Evolutionary conservation across 2,113 vertebrate genomes (phyloP).

Genomic region (Seriola aureovittata): DNA sequence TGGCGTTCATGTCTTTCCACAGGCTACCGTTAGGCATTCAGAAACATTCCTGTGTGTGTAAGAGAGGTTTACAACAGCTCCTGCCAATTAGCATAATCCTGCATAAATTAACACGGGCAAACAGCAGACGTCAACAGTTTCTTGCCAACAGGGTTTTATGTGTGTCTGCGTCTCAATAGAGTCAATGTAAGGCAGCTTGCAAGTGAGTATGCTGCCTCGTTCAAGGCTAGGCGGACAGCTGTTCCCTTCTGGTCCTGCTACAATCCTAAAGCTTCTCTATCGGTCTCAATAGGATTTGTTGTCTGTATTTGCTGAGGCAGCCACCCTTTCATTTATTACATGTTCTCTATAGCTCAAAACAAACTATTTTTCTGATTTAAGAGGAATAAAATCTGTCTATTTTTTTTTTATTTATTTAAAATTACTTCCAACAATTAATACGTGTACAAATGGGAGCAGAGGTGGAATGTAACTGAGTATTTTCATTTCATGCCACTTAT

Average conservation of each 20-base stretch:
- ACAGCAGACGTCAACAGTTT: slow-evolving; percentile 78
- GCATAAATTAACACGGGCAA: slow-evolving; percentile 79
- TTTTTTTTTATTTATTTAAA: too few relatives aligned
- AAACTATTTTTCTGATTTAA: neutral
- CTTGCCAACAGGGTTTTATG: slow-evolving; percentile 67
- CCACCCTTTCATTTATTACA: slow-evolving; percentile 13
- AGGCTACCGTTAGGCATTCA: slow-evolving; percentile 55
- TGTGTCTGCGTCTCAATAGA: slow-evolving; percentile 56
- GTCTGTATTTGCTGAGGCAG: neutral
- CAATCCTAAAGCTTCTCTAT: slow-evolving; percentile 31
- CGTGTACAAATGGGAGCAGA: too few relatives aligned
- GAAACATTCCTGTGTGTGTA: slow-evolving; percentile 72
- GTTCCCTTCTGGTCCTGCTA: slow-evolving; percentile 45
- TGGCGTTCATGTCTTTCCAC: slow-evolving; percentile 57
- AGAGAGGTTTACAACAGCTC: slow-evolving; percentile 67
- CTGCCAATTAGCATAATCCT: slow-evolving; percentile 82
- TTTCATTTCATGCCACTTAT: too few relatives aligned
- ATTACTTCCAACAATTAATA: too few relatives aligned
- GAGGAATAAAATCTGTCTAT: neutral
- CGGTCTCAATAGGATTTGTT: slow-evolving; percentile 46
- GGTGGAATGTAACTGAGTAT: too few relatives aligned
- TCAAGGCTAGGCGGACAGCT: slow-evolving; percentile 63
- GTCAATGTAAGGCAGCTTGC: slow-evolving; percentile 65
- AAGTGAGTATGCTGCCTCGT: slow-evolving; percentile 38
- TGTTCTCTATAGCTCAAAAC: neutral